Evolutionary conservation across 2,113 vertebrate species (phyloP).

Genomic region (Neoarius graeffei): DNA sequence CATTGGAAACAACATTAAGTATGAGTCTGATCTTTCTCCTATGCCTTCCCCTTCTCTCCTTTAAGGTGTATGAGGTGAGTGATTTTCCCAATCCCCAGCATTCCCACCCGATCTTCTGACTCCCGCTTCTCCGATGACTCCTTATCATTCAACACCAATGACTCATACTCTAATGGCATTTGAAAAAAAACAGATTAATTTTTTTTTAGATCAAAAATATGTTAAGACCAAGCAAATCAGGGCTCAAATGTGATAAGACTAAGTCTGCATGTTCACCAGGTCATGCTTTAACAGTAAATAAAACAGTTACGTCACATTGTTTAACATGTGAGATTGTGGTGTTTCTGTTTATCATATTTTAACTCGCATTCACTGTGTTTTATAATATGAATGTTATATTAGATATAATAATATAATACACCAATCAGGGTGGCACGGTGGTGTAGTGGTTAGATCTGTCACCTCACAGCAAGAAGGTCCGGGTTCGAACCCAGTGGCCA

Average conservation of each 20-base stretch:
- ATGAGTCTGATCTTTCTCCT: slow-evolving; percentile 77
- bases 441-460: too few relatives aligned
- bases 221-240: background rate
- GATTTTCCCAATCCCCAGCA: slow-evolving; percentile 27
- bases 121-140: background rate
- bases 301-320: background rate
- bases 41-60: slow-evolving; percentile 83
- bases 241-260: background rate
- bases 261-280: background rate
- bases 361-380: background rate
- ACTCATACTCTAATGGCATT: slow-evolving; percentile 56
- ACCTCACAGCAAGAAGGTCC: too few relatives aligned
- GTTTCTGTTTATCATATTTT: background rate
- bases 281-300: background rate
- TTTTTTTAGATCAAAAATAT: background rate
- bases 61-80: slow-evolving; percentile 98
- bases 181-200: slow-evolving; percentile 36
- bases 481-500: too few relatives aligned
- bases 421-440: too few relatives aligned
- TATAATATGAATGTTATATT: background rate
- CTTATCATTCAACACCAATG: slow-evolving; percentile 12
- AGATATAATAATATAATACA: too few relatives aligned
- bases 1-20: slow-evolving; percentile 54
- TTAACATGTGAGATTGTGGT: background rate
- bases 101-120: slow-evolving; percentile 10